Evolutionary conservation across 2,113 vertebrate species (phyloP).

Genomic region (Nettapus auritus): DNA sequence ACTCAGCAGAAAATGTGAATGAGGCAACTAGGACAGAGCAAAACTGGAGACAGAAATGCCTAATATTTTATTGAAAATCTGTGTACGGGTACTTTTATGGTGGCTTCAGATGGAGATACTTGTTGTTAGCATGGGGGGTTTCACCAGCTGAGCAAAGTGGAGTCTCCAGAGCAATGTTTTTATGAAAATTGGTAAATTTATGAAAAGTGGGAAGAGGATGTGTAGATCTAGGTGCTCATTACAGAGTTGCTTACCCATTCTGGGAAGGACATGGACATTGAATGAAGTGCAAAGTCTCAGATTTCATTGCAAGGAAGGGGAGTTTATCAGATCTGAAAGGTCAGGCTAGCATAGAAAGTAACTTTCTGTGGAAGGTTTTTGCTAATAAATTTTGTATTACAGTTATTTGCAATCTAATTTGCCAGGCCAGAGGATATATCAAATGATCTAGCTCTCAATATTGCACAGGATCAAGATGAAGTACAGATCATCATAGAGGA

Average conservation of each 20-base stretch:
- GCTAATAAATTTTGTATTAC: slow-evolving; percentile 35
- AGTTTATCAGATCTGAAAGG: neutral
- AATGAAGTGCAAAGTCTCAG: rapidly evolving
- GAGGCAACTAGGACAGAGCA: neutral
- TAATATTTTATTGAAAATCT: neutral
- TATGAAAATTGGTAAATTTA: neutral
- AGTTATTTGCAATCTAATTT: slow-evolving; percentile 82
- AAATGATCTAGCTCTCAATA: slow-evolving; percentile 84
- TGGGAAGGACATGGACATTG: neutral
- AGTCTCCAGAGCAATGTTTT: neutral
- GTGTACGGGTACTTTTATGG: neutral
- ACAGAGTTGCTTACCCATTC: neutral
- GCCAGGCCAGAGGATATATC: slow-evolving; percentile 68
- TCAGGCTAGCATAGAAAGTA: neutral
- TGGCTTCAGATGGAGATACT: neutral
- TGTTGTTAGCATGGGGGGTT: neutral
- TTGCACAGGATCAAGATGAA: slow-evolving; percentile 81
- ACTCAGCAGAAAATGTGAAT: neutral
- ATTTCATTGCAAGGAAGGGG: neutral
- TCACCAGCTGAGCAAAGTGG: neutral
- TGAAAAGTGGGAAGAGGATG: neutral
- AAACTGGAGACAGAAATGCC: neutral
- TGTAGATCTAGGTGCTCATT: neutral
- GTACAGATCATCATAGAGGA: slow-evolving; percentile 83
- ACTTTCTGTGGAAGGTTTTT: neutral